Base-by-base conservation (phyloP, 2,797 vertebrate genomes). In the Peromyscus melanophrys region DNA sequence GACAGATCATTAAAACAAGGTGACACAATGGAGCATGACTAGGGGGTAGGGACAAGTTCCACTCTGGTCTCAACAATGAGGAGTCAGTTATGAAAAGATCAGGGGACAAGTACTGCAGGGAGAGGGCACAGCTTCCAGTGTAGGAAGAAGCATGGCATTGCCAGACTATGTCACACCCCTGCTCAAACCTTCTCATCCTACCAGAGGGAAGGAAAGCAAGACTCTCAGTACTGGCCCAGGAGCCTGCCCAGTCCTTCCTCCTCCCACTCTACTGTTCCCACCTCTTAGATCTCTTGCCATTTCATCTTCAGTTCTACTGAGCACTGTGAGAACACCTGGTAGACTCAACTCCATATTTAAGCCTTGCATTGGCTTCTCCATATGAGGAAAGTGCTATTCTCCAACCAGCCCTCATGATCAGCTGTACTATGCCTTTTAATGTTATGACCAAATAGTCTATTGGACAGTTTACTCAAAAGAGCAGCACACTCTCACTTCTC, bases 381-480 rank as follows among this genome's bases (percentile, higher is more conserved):
- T 81, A 16, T 25, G 13, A 34, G 78, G 40, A 89, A 89, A 83
- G 59, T 55, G 67, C 46, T 59, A 7, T 43, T 89, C 34, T 67
- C 23, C 49, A 46, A 3, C 2, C 57, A 40, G 25, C 25, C 2
- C 29, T 77, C 43, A 6, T 0, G 7, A 3, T 19, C 10, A 63
- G 14, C 9, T 14, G 14, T 46, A 75, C 75, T 11, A 73, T 7
- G 40, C 76, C 73, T 37, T 90, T 43, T 71, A 65, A 81, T 14
- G 11, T 55, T 87, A 85, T 71, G 65, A 46, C 83, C 21, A 83
- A 67, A 71, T 29, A 14, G 27, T 82, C 67, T 34, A 7, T 84
- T 67, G 65, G 55, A 3, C 8, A 91, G 89, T 49, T 92, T 80
- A 77, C 17, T 29, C 83, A 87, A 94, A 90, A 77, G 3, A 92